A percentile compares a stretch with the other conserved stretches of the same genome.
phyloP scores from a whole-genome alignment of 2,113 vertebrate genomes.

The Pelecanoides urinatrix region DNA sequence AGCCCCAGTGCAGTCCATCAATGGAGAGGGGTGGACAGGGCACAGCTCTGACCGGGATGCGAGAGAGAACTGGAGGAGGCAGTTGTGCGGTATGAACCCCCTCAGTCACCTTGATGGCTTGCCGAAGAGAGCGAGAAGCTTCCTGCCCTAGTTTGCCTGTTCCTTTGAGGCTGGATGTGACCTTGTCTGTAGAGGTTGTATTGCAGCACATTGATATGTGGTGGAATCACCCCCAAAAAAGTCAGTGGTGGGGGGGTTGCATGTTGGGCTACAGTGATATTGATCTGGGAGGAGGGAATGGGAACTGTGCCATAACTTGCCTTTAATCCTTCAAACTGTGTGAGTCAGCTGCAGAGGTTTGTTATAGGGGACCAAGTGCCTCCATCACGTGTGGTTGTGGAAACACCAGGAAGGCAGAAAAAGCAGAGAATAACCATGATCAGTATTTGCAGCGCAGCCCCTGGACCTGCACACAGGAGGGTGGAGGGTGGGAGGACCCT shows the following conservation, averaged over 20 bases:
- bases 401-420: neutral
- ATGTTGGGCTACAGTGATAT: neutral
- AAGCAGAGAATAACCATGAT: neutral
- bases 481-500: neutral
- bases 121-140: neutral
- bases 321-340: neutral
- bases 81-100: neutral
- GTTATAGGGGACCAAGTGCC: neutral
- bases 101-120: neutral
- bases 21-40: neutral
- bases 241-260: accelerated
- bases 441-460: neutral
- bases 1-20: neutral
- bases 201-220: neutral
- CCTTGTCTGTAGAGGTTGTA: neutral
- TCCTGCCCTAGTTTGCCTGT: neutral
- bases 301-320: neutral
- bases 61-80: neutral
- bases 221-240: neutral
- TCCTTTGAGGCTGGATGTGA: neutral
- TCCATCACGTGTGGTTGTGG: accelerated
- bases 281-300: neutral
- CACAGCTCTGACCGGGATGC: neutral
- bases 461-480: neutral
- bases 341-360: neutral